These are phyloP conservation scores for Orbicella faveolata DNA, from an alignment of 64 coral and sea anemone species.

Conservation along the genomic window DNA sequence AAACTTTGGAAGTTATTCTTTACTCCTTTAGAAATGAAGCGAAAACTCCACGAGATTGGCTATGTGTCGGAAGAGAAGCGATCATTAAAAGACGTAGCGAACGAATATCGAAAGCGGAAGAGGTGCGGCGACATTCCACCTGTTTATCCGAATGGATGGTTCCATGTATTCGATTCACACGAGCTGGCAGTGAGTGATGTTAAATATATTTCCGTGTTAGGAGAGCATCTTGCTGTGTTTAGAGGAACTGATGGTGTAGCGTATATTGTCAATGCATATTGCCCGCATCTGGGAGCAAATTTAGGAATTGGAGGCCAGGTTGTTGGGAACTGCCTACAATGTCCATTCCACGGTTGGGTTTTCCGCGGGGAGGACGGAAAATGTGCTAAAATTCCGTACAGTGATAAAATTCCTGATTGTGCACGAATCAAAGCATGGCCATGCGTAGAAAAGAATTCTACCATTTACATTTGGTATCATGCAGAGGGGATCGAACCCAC, in stretches of 20 bases:
- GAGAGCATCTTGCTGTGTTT: constrained; percentile 86
- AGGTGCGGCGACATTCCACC: constrained; percentile 77
- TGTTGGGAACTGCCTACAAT: constrained; percentile 74
- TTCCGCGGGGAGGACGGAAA: constrained; percentile 73
- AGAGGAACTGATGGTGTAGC: constrained; percentile 77
- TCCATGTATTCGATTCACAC: constrained; percentile 52
- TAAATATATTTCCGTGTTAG: constrained; percentile 69
- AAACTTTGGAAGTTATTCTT: constrained; percentile 73
- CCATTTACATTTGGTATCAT: constrained; percentile 91
- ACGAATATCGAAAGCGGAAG: constrained; percentile 51
- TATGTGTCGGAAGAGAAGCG: constrained; percentile 54
- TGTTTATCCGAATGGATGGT: constrained; percentile 95
- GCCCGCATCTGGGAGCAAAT: constrained; percentile 94
- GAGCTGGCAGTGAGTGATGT: constrained; percentile 62
- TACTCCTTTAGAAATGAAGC: constrained; percentile 42
- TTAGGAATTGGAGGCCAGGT: constrained; percentile 85
- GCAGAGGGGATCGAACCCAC: constrained; percentile 76
- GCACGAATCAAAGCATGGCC: constrained; percentile 81
- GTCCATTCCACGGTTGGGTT: constrained; percentile 92
- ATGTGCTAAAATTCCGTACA: constrained; percentile 83
- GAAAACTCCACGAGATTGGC: constrained; percentile 65
- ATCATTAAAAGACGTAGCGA: constrained; percentile 68
- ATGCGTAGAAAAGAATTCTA: constrained; percentile 66
- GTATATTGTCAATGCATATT: constrained; percentile 83
- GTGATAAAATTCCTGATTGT: constrained; percentile 59